phyloP scores from a whole-genome alignment of 2,797 vertebrate species.

The Hippopotamyrus pictus region DNA sequence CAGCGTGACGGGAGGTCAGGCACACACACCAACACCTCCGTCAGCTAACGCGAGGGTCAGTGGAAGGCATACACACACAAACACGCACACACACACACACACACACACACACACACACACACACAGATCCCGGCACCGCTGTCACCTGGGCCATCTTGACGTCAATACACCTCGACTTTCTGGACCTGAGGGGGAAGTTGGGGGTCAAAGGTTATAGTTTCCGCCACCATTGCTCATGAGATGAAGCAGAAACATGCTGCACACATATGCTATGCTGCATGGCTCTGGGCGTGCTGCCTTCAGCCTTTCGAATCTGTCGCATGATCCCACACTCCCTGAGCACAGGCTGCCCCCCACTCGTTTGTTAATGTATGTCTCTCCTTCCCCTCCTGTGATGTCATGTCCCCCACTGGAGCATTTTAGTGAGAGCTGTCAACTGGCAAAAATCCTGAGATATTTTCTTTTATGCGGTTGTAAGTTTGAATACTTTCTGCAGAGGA shows the following conservation, averaged over 20 bases:
- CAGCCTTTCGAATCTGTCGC: neutral
- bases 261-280: neutral
- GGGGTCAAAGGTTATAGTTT: conserved; percentile 57
- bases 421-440: neutral
- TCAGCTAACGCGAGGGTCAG: conserved; percentile 35
- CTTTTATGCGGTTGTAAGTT: neutral
- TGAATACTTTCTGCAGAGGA: neutral
- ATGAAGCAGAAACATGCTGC: neutral
- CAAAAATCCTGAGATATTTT: conserved; percentile 2
- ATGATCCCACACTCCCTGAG: neutral
- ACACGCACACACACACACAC: conserved; percentile 36
- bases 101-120: conserved; percentile 41
- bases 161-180: conserved; percentile 63
- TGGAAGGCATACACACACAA: conserved; percentile 43
- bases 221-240: conserved; percentile 28
- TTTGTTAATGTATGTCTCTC: neutral
- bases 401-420: neutral
- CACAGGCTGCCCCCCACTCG: neutral
- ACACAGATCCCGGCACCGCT: conserved; percentile 45
- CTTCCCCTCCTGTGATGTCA: neutral
- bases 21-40: conserved; percentile 23
- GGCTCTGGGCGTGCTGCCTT: neutral
- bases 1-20: conserved; percentile 48
- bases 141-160: conserved; percentile 72
- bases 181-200: conserved; percentile 48